Conservation (phyloP, 2,113 vertebrate species). For the Rhadina sibilatrix region DNA sequence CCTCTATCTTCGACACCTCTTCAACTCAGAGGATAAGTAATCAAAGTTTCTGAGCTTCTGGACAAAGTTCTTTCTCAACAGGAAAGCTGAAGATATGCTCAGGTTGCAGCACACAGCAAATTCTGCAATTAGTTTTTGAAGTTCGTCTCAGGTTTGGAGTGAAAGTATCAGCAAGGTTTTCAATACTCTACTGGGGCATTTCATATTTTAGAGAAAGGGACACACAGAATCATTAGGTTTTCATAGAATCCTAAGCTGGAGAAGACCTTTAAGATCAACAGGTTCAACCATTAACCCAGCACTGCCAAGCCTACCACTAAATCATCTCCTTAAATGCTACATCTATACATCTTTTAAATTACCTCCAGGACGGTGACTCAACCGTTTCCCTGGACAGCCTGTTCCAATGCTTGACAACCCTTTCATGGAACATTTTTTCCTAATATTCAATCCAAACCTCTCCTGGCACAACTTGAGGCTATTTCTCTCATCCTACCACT, state of each 20-base stretch:
- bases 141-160: neutral
- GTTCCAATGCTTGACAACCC: neutral
- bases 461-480: neutral
- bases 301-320: neutral
- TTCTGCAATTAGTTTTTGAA: neutral
- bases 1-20: neutral
- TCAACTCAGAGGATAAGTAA: neutral
- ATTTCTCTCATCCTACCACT: neutral
- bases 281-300: neutral
- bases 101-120: constrained; percentile 9
- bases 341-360: neutral
- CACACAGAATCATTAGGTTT: neutral
- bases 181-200: neutral
- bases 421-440: neutral
- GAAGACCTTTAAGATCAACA: neutral
- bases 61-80: neutral
- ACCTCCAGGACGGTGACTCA: neutral
- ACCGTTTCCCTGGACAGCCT: neutral
- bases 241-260: neutral
- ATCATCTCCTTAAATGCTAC: neutral
- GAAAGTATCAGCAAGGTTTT: neutral
- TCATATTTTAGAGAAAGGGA: neutral
- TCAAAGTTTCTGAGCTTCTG: constrained; percentile 1
- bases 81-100: constrained; percentile 4
- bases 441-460: neutral